Evolutionary conservation across 2,113 vertebrate species (phyloP), one percentile per base, ranked within the genome.

Genomic region (Xenotilapia flavipinnis): DNA sequence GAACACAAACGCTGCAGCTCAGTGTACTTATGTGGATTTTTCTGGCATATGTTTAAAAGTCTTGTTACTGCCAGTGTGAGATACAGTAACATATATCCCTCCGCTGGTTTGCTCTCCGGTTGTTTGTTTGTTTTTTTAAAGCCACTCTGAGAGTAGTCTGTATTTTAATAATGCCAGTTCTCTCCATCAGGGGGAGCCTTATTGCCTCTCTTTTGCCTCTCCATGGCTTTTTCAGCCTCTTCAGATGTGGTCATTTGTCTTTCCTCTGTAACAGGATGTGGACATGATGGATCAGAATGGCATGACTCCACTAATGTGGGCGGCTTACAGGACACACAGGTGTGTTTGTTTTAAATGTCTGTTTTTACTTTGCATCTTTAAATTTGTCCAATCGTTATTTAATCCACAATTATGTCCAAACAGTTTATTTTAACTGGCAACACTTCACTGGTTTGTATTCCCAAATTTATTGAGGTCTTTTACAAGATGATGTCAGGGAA

Each of bases 251-350:
- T 8, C 21, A 11, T 45, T 36, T 17, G 1, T 60, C 10, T 87
- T 33, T 87, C 81, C 21, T 54, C 15, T 83, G 1, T 15, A 13
- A 49, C 92, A 99, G 98, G 99, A 99, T 94, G 99, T 99, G 88
- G 98, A 99, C 96, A 99, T 99, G 99, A 99, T 99, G 99, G 99
- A 99, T 96, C 99, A 99, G 94, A 99, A 99, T 86, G 99, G 99
- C 95, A 99, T 99, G 99, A 99, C 99, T 42, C 99, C 99, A 87
- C 96, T 99, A 93, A 99, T 99, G 99, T 99, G 99, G 99, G 98
- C 99, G 65, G 98, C 99, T 68, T 99, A 99, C 95, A 97, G 99
- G 94, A 99, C 98, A 82, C 98, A 99, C 93, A 99, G 98, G 99
- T 99, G 95, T 93, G 94, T 87, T 7, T 23, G 12, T 79, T 53